Percentiles rank a stretch among this genome's conserved stretches.
These are phyloP conservation scores for Periparus ater DNA, from an alignment of 2,797 vertebrate species.

Conservation along the genomic window DNA sequence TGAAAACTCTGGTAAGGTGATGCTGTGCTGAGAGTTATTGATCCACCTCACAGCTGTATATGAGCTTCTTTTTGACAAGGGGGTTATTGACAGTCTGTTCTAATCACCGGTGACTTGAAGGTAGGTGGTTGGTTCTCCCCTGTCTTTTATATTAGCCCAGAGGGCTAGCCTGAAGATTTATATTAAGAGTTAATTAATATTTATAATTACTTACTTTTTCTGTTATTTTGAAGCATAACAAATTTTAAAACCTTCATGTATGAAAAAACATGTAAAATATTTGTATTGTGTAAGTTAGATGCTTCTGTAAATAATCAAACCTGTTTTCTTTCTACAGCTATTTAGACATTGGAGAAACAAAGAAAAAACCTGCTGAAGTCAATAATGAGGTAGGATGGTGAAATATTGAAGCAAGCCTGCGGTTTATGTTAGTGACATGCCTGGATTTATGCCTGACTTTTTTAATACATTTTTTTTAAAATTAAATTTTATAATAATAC, in stretches of 20 bases:
- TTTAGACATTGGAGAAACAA: constrained; percentile 87
- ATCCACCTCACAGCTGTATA: background rate
- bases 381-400: constrained; percentile 81
- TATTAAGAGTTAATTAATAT: background rate
- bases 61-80: background rate
- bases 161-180: background rate
- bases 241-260: background rate
- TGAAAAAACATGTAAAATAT: background rate
- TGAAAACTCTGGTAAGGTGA: background rate
- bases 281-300: background rate
- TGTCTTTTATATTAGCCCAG: background rate
- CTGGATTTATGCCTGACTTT: background rate
- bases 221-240: background rate
- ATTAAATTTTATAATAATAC: background rate
- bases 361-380: constrained; percentile 82
- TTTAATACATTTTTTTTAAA: background rate
- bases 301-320: background rate
- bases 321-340: constrained; percentile 80
- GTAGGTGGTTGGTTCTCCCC: background rate
- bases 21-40: background rate
- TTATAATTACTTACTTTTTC: background rate
- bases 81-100: background rate
- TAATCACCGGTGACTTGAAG: background rate
- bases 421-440: background rate
- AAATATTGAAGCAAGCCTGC: background rate